Conservation (phyloP, 2,797 vertebrate species). For the Lepilemur septentrionalis region DNA sequence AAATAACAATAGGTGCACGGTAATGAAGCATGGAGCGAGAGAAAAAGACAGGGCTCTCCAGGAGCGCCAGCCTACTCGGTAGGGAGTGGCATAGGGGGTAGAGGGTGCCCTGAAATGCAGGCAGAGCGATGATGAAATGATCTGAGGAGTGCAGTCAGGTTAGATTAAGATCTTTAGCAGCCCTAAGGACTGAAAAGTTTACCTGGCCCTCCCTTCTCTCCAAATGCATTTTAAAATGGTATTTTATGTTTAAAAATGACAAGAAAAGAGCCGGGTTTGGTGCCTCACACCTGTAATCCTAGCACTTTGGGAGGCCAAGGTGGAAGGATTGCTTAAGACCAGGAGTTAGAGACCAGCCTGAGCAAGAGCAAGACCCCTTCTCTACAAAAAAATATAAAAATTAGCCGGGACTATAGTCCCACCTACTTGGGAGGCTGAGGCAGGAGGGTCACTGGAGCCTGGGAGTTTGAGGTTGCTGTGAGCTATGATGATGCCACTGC, state of each 20-base stretch:
- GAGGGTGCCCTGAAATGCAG: neutral
- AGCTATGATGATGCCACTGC: too few relatives aligned
- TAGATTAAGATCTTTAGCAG: neutral
- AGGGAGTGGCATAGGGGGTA: rapidly evolving
- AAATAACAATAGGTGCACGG: neutral
- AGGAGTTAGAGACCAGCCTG: too few relatives aligned
- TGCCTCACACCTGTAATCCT: too few relatives aligned
- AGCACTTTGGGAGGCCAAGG: too few relatives aligned
- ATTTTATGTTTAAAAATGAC: neutral
- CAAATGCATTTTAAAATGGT: neutral
- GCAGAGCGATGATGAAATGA: neutral
- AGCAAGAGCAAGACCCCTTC: too few relatives aligned
- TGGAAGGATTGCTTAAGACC: too few relatives aligned
- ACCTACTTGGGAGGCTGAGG: too few relatives aligned
- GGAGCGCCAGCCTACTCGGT: neutral
- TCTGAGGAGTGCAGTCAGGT: neutral
- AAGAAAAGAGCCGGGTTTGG: too few relatives aligned
- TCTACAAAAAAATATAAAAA: too few relatives aligned
- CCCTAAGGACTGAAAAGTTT: neutral
- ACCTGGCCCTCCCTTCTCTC: neutral
- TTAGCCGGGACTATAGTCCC: too few relatives aligned
- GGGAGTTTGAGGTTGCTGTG: too few relatives aligned
- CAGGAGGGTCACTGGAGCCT: too few relatives aligned
- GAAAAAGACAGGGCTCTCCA: neutral
- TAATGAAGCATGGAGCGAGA: neutral